Percentiles rank a stretch among this genome's conserved stretches.
phyloP scores from a whole-genome alignment of 1,140 invertebrate species.

The Tenebrio molitor region DNA sequence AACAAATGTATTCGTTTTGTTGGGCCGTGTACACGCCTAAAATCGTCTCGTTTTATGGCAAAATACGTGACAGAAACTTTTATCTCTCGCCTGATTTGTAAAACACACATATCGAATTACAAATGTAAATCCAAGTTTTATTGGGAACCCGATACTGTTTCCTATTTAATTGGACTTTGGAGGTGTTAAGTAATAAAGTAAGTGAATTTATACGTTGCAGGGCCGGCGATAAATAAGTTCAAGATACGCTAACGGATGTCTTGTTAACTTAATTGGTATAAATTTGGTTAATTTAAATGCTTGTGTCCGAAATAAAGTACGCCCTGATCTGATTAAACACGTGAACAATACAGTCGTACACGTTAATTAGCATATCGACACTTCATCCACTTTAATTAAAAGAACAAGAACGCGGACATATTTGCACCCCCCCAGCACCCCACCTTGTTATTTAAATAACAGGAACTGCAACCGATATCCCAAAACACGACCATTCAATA shows the following conservation, averaged over 20 bases:
- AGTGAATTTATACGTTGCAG: constrained; percentile 37
- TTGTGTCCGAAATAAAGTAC: constrained; percentile 49
- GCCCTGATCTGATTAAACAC: constrained; percentile 47
- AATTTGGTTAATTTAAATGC: constrained; percentile 51
- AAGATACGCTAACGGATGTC: constrained; percentile 46
- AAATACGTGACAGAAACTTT: constrained; percentile 45
- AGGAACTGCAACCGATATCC: constrained; percentile 19
- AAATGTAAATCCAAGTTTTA: constrained; percentile 52
- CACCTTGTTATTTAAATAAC: constrained; percentile 3
- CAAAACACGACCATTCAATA: constrained; percentile 34
- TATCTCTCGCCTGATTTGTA: constrained; percentile 40
- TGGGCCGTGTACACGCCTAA: constrained; percentile 35
- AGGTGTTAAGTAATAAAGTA: constrained; percentile 50
- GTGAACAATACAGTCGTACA: constrained; percentile 43
- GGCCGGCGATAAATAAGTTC: constrained; percentile 43
- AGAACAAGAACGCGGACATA: constrained; percentile 6
- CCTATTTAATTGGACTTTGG: constrained; percentile 44
- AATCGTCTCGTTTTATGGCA: constrained; percentile 44
- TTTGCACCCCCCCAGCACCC: background rate
- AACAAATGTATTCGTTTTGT: constrained; percentile 42
- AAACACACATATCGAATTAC: constrained; percentile 49
- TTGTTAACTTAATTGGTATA: constrained; percentile 52
- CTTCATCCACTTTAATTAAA: constrained; percentile 27
- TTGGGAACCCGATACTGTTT: constrained; percentile 45
- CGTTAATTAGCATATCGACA: constrained; percentile 39